Percentiles rank a stretch among this genome's conserved stretches.
Evolutionary conservation across 2,888 invertebrate genomes (phyloP).

Genomic region (Cantharis rustica): DNA sequence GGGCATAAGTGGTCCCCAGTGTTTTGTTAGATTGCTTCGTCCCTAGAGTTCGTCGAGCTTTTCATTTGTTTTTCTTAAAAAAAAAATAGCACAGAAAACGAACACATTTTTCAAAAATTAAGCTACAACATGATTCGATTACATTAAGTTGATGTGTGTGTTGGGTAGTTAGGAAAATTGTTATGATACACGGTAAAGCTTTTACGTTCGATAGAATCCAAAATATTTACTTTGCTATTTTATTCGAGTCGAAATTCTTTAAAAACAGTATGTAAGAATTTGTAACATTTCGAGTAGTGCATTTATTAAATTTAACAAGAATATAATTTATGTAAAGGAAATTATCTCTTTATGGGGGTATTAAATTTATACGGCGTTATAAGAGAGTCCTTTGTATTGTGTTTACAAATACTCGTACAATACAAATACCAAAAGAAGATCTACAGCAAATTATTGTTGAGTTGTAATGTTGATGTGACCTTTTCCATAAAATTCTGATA

Average conservation of each 20-base stretch:
- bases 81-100: neutral
- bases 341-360: conserved; percentile 13
- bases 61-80: neutral
- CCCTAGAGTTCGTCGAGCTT: neutral
- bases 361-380: conserved; percentile 20
- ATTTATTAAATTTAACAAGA: neutral
- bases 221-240: conserved; percentile 3
- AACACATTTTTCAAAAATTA: neutral
- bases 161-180: neutral
- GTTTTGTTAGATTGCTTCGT: neutral
- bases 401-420: conserved; percentile 18
- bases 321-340: conserved; percentile 2
- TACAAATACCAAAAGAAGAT: neutral
- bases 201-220: neutral
- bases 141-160: neutral
- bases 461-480: neutral
- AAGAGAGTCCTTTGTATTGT: conserved; percentile 17
- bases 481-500: neutral
- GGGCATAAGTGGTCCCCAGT: neutral
- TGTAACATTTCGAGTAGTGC: neutral
- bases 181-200: neutral
- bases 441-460: neutral
- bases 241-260: neutral
- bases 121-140: neutral
- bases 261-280: neutral